phyloP scores from a whole-genome alignment of 2,113 vertebrate species.

The Dendropsophus ebraccatus region DNA sequence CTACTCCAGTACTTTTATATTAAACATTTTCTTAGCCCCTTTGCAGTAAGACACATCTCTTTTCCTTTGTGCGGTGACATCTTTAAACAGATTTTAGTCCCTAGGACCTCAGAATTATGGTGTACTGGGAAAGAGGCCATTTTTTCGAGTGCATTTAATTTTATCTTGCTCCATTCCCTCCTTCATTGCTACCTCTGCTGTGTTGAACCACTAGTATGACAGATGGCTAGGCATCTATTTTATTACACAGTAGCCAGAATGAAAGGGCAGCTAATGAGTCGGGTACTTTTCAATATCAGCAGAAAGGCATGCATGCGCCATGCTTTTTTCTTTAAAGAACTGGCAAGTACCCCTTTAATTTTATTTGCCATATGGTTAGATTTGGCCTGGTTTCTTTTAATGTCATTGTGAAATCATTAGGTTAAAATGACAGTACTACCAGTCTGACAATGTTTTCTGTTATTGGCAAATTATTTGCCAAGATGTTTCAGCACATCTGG shows the following conservation, averaged over 20 bases:
- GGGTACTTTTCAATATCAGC: conserved; percentile 34
- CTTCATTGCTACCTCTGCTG: conserved; percentile 47
- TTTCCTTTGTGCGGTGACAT: conserved; percentile 42
- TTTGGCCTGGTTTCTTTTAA: conserved; percentile 19
- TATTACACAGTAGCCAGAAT: conserved; percentile 44
- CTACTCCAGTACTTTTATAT: conserved; percentile 1
- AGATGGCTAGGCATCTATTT: conserved; percentile 56
- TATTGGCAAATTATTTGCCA: conserved; percentile 28
- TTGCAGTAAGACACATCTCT: conserved; percentile 32
- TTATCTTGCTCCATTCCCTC: conserved; percentile 18
- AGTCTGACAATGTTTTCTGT: neutral
- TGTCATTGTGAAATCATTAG: conserved; percentile 16
- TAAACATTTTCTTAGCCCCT: conserved; percentile 38
- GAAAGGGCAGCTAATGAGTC: conserved; percentile 51
- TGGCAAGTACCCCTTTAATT: conserved; percentile 40
- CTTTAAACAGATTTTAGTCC: conserved; percentile 47
- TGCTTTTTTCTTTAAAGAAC: conserved; percentile 2
- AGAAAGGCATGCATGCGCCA: conserved; percentile 6
- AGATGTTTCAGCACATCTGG: conserved; percentile 9
- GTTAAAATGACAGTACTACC: conserved; percentile 15
- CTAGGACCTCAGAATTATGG: conserved; percentile 18
- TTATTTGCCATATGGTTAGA: conserved; percentile 47
- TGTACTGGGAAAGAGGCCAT: conserved; percentile 31
- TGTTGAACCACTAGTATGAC: conserved; percentile 36
- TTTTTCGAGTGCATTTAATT: conserved; percentile 49